Conservation (phyloP, 2,888 invertebrate genomes). For the Conchocele bisecta region DNA sequence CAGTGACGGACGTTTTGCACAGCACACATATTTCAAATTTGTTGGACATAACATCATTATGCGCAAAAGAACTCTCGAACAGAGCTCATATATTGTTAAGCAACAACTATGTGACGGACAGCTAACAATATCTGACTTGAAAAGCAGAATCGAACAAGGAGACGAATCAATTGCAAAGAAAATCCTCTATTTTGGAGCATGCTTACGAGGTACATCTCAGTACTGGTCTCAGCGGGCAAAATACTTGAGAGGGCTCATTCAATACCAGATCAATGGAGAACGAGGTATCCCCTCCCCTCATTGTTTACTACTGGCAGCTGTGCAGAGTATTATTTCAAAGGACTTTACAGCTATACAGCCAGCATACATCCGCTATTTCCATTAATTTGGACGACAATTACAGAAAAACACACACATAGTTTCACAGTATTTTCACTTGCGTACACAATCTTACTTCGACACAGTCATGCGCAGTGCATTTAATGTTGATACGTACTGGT, state of each 20-base stretch:
- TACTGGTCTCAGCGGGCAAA: conserved; percentile 51
- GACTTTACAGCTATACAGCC: too few relatives aligned
- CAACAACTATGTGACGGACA: conserved; percentile 28
- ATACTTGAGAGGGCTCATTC: conserved; percentile 47
- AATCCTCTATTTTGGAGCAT: conserved; percentile 36
- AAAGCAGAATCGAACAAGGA: conserved; percentile 16
- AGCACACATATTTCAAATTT: conserved; percentile 34
- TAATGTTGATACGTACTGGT: background rate
- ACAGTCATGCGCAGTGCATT: conserved; percentile 21
- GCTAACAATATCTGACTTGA: conserved; percentile 9
- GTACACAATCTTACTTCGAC: conserved; percentile 13
- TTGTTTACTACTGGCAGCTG: conserved; percentile 49
- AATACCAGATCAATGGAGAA: conserved; percentile 54
- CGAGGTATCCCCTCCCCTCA: conserved; percentile 48
- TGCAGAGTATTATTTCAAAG: conserved; percentile 41
- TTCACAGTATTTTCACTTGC: conserved; percentile 20
- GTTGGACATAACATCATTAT: conserved; percentile 33
- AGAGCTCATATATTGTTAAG: conserved; percentile 23
- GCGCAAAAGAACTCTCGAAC: conserved; percentile 35
- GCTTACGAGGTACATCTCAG: conserved; percentile 42
- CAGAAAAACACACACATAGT: conserved; percentile 49
- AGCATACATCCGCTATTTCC: too few relatives aligned
- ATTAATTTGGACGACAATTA: too few relatives aligned
- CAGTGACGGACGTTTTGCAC: conserved; percentile 41
- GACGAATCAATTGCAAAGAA: conserved; percentile 27